A percentile compares a stretch with the other conserved stretches of the same genome.
These are phyloP conservation scores for Merops nubicus DNA, from an alignment of 2,113 vertebrate genomes.

Conservation along the genomic window DNA sequence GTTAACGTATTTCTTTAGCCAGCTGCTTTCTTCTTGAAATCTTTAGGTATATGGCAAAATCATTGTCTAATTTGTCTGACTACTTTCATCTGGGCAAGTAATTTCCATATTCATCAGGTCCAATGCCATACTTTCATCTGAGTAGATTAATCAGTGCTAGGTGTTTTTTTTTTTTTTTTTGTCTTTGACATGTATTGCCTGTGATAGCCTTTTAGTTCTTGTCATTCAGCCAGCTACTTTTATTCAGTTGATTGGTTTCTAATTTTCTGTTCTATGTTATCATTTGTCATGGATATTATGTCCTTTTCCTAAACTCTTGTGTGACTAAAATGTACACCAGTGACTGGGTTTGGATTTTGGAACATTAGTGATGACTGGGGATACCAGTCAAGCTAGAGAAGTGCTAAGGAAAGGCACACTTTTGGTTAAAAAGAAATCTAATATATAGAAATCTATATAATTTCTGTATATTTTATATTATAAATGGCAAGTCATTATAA, in stretches of 20 bases:
- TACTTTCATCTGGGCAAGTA: neutral
- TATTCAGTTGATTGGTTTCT: neutral
- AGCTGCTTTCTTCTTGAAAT: neutral
- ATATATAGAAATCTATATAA: neutral
- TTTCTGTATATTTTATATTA: neutral
- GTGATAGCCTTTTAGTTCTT: neutral
- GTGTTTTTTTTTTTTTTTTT: neutral
- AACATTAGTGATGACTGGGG: neutral
- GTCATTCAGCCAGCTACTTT: neutral
- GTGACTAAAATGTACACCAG: fast-evolving
- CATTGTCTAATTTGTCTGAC: neutral
- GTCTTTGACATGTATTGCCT: neutral
- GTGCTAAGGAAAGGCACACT: neutral
- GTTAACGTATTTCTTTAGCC: neutral
- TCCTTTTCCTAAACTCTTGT: neutral
- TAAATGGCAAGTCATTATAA: neutral
- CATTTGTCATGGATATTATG: neutral
- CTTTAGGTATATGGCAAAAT: neutral
- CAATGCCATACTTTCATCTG: neutral
- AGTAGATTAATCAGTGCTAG: neutral
- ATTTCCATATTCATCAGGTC: neutral
- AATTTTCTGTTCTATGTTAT: neutral
- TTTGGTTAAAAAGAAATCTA: neutral
- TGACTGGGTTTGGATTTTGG: neutral
- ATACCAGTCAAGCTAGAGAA: neutral